Percentiles rank a stretch among this genome's conserved stretches.
Conservation (phyloP, 2,888 invertebrate species). For the Myopa testacea region DNA sequence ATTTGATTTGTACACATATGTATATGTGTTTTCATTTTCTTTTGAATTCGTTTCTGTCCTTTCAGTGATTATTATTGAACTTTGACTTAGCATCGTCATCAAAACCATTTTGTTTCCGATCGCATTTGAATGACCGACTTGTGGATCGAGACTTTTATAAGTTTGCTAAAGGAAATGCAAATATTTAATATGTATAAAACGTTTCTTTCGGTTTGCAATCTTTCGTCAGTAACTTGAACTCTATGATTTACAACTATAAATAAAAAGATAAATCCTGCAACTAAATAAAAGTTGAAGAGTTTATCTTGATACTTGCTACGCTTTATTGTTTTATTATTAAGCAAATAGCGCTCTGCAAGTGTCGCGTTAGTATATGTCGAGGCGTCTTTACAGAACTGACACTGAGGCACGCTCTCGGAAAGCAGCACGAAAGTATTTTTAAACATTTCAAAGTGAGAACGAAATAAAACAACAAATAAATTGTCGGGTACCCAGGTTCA, state of each 20-base stretch:
- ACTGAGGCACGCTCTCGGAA: too few relatives aligned
- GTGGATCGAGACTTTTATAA: too few relatives aligned
- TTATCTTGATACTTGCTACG: slow-evolving; percentile 5
- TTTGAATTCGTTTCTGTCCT: background rate
- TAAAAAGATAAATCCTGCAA: background rate
- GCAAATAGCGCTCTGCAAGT: background rate
- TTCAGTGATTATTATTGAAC: background rate
- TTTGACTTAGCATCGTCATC: background rate
- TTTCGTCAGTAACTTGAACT: background rate
- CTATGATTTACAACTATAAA: background rate
- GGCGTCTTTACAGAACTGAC: too few relatives aligned
- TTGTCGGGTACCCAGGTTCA: too few relatives aligned
- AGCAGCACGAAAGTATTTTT: too few relatives aligned
- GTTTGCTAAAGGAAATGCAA: too few relatives aligned
- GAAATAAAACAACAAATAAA: too few relatives aligned
- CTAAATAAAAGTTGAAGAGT: background rate
- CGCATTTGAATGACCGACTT: too few relatives aligned
- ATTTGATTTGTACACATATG: background rate
- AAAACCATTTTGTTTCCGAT: too few relatives aligned
- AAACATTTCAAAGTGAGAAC: too few relatives aligned
- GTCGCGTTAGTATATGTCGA: background rate
- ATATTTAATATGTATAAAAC: too few relatives aligned
- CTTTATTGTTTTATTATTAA: background rate
- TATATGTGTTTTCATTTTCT: background rate
- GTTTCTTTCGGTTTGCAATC: background rate